Evolutionary conservation across 2,113 vertebrate genomes (phyloP).

Genomic region (Eudyptes chrysolophus): DNA sequence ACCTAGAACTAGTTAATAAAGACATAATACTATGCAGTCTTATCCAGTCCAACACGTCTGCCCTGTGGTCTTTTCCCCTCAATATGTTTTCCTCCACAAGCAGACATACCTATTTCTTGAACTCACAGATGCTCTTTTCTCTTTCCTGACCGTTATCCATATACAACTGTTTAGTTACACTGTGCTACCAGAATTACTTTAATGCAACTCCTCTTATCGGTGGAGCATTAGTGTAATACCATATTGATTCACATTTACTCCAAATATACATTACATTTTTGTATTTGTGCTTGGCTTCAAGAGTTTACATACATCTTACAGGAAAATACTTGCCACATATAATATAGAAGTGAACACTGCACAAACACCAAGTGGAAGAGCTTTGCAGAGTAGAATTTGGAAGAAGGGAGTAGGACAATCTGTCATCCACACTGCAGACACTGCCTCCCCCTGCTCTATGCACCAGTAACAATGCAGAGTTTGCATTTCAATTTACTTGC

Average conservation of each 20-base stretch:
- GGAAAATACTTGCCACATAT: background rate
- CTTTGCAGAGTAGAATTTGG: background rate
- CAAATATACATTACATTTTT: background rate
- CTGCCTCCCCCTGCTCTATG: background rate
- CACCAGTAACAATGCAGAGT: background rate
- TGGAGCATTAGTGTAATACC: accelerated
- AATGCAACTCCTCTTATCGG: background rate
- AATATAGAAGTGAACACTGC: background rate
- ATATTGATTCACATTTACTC: background rate
- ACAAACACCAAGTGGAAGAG: background rate
- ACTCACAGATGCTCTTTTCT: background rate
- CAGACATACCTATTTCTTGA: background rate
- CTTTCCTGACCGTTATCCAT: background rate
- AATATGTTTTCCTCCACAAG: background rate
- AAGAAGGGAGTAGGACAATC: background rate
- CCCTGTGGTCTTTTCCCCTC: background rate
- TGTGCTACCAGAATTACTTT: background rate
- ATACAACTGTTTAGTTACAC: background rate
- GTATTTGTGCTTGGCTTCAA: background rate
- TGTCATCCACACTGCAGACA: accelerated
- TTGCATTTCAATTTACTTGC: background rate
- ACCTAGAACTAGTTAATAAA: background rate
- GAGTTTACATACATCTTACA: background rate
- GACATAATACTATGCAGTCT: background rate
- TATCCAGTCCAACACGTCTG: background rate